Conservation (phyloP, 2,888 invertebrate species). For the Euplexia lucipara region DNA sequence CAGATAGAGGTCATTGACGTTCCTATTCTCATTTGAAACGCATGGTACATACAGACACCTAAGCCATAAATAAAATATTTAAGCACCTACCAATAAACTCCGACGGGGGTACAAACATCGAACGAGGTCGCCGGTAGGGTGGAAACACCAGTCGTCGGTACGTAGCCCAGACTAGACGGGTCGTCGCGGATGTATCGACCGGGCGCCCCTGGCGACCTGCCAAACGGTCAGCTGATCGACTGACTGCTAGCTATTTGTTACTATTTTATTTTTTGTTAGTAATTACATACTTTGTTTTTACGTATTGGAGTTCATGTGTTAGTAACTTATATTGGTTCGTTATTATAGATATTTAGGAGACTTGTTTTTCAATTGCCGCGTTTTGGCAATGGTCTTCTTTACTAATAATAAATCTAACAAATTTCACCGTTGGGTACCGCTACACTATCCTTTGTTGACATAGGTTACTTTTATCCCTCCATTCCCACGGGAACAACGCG, state of each 20-base stretch:
- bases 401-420: too few species aligned
- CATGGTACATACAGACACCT: background rate
- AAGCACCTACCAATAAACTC: constrained; percentile 34
- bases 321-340: background rate
- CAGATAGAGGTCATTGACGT: too few species aligned
- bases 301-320: background rate
- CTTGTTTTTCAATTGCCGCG: too few species aligned
- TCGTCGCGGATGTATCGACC: constrained; percentile 62
- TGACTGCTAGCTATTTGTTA: constrained; percentile 13
- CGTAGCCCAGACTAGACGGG: constrained; percentile 51
- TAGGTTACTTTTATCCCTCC: too few species aligned
- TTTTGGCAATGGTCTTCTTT: too few species aligned
- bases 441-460: too few species aligned
- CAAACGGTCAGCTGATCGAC: constrained; percentile 61
- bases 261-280: constrained; percentile 14
- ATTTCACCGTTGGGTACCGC: too few species aligned
- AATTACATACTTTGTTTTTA: constrained; percentile 12
- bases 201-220: constrained; percentile 59
- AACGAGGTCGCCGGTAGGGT: constrained; percentile 49
- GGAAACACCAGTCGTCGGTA: constrained; percentile 28
- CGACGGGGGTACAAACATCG: constrained; percentile 45
- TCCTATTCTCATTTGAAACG: too few species aligned
- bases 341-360: background rate
- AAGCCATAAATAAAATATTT: constrained; percentile 38
- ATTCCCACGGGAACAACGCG: too few species aligned